These are phyloP conservation scores for Eutolmus rufibarbis DNA, from an alignment of 2,888 invertebrate genomes.

Conservation along the genomic window DNA sequence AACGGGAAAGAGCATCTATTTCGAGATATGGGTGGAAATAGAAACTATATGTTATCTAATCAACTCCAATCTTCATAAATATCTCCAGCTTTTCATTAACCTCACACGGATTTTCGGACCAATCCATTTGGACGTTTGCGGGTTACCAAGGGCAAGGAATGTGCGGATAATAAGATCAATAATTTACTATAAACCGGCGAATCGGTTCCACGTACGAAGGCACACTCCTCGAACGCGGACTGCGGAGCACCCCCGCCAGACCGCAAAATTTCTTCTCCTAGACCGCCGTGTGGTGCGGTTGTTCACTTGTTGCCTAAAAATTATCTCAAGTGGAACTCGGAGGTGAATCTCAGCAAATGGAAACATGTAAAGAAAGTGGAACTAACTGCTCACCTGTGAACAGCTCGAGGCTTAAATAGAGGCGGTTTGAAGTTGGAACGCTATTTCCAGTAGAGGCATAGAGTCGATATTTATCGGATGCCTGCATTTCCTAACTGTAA, in stretches of 20 bases:
- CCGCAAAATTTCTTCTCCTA: not conserved
- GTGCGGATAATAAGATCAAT: conserved; percentile 14
- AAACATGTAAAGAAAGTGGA: conserved; percentile 12
- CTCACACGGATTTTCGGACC: not conserved
- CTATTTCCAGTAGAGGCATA: not conserved
- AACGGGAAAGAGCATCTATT: not conserved
- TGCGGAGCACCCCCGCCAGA: not conserved
- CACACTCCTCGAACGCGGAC: not conserved
- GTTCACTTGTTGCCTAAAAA: conserved; percentile 15
- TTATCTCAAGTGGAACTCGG: conserved; percentile 13
- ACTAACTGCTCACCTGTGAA: conserved; percentile 24
- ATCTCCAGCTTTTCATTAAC: not conserved
- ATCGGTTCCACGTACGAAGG: not conserved
- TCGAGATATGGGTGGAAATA: not conserved
- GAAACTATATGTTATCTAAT: conserved; percentile 4
- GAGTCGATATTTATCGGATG: not conserved
- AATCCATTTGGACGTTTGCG: not conserved
- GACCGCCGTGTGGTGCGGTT: not conserved
- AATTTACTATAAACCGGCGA: not conserved
- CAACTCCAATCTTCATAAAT: conserved; percentile 13
- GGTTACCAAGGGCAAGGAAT: not conserved
- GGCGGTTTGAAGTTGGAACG: not conserved
- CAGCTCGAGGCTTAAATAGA: not conserved
- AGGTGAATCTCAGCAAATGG: not conserved
- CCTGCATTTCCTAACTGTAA: not conserved